phyloP scores from a whole-genome alignment of 2,888 invertebrate genomes.

The Tupiocoris notatus region DNA sequence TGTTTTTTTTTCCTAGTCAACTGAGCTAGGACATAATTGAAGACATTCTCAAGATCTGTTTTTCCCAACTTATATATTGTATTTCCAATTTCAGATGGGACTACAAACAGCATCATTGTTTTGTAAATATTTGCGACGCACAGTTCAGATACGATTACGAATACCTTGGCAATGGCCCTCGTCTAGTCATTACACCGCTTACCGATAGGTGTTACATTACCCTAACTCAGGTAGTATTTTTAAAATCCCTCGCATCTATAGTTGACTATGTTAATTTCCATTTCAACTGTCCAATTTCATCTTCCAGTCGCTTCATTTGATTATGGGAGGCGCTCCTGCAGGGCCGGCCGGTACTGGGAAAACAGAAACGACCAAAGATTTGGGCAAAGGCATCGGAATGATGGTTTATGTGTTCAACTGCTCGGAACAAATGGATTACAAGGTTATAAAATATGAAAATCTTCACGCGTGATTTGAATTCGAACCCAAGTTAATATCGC shows the following conservation, averaged over 20 bases:
- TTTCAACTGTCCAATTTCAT: no score
- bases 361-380: constrained; percentile 94
- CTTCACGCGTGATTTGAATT: no score
- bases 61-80: no score
- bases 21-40: no score
- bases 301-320: constrained; percentile 74
- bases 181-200: constrained; percentile 89
- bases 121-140: constrained; percentile 92
- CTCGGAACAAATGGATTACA: constrained; percentile 96
- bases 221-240: constrained; percentile 80
- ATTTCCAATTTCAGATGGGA: constrained; percentile 73
- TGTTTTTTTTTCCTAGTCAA: no score
- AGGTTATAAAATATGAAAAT: constrained; percentile 55
- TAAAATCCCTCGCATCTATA: no score
- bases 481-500: no score
- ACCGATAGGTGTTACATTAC: constrained; percentile 96
- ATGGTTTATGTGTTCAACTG: constrained; percentile 98
- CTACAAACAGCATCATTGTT: constrained; percentile 73
- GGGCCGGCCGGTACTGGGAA: constrained; percentile 95
- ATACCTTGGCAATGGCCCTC: constrained; percentile 89
- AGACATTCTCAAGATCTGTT: no score
- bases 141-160: constrained; percentile 89
- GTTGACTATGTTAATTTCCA: no score
- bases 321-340: constrained; percentile 96
- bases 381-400: constrained; percentile 88